Evolutionary conservation across 2,797 vertebrate species (phyloP).

Genomic region (Hoplostethus mediterraneus): DNA sequence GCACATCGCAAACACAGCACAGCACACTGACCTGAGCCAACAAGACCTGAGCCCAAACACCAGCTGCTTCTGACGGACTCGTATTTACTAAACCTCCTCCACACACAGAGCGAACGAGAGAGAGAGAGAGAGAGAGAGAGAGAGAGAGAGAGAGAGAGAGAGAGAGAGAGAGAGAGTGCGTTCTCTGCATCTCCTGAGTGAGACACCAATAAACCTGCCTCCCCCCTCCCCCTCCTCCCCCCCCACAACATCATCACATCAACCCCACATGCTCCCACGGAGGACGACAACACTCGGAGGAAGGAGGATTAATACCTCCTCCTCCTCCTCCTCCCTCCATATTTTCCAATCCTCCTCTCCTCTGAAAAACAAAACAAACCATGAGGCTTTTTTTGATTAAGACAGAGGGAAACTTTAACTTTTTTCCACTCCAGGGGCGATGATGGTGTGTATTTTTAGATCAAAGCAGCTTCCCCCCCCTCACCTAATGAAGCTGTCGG

Average conservation of each 20-base stretch:
- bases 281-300: conserved; percentile 42
- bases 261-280: conserved; percentile 29
- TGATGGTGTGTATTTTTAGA: conserved; percentile 80
- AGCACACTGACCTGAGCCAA: conserved; percentile 30
- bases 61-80: conserved; percentile 23
- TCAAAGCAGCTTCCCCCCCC: conserved; percentile 73
- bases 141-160: conserved; percentile 15
- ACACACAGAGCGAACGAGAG: conserved; percentile 32
- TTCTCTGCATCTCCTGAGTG: conserved; percentile 5
- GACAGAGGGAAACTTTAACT: conserved; percentile 74
- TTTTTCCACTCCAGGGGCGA: conserved; percentile 71
- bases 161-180: background rate
- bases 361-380: conserved; percentile 35
- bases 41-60: conserved; percentile 37
- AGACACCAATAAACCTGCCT: no score
- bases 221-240: no score
- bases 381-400: conserved; percentile 58
- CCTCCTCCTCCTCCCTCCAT: conserved; percentile 34
- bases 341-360: conserved; percentile 39
- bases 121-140: conserved; percentile 28
- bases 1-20: conserved; percentile 42
- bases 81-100: conserved; percentile 53
- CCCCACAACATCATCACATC: conserved; percentile 34
- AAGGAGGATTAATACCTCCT: no score
- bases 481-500: conserved; percentile 80